These are phyloP conservation scores for Muraenolepis orangiensis DNA, from an alignment of 2,797 vertebrate species.

Conservation along the genomic window DNA sequence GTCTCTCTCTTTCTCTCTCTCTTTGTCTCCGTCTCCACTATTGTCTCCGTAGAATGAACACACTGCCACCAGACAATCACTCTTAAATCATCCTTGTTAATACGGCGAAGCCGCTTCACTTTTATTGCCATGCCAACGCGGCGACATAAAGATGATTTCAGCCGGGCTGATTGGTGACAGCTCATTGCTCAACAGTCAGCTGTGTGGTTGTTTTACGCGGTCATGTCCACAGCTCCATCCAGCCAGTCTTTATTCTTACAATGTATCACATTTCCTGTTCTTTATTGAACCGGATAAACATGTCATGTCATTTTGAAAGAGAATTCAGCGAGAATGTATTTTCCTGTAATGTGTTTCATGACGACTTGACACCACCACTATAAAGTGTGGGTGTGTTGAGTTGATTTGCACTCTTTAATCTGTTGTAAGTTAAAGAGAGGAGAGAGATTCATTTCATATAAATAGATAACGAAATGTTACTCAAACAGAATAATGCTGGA, in stretches of 20 bases:
- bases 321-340: not conserved
- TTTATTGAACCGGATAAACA: not conserved
- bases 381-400: too few species aligned
- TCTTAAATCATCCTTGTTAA: conserved; percentile 19
- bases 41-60: conserved; percentile 17
- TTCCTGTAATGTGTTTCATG: not conserved
- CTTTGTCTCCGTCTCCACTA: not conserved
- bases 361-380: not conserved
- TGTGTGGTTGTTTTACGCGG: not conserved
- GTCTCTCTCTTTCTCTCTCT: not conserved
- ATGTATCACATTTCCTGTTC: not conserved
- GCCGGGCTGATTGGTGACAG: conserved; percentile 27
- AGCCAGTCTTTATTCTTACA: not conserved
- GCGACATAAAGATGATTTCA: conserved; percentile 24
- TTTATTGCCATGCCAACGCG: conserved; percentile 25
- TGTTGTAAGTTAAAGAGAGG: too few species aligned
- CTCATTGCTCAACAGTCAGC: not conserved
- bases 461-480: not conserved
- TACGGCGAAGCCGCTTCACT: conserved; percentile 12
- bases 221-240: not conserved
- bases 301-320: not conserved
- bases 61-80: conserved; percentile 7
- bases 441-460: too few species aligned
- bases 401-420: too few species aligned
- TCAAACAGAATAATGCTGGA: not conserved